Evolutionary conservation across 2,113 vertebrate genomes (phyloP).

Genomic region (Malurus melanocephalus): DNA sequence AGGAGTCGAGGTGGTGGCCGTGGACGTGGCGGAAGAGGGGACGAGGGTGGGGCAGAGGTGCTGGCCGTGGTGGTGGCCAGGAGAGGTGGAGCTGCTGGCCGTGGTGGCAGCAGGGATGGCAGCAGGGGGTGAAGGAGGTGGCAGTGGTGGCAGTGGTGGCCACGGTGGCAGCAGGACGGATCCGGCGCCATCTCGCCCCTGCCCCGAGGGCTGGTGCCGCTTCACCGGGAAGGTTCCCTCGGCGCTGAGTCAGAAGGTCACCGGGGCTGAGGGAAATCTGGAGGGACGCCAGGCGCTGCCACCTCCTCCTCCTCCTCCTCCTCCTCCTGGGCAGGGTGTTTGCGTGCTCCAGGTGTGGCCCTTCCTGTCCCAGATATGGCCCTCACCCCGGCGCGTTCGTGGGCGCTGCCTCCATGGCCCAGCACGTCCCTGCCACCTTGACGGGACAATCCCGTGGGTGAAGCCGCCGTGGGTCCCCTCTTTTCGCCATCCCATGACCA

Average conservation of each 20-base stretch:
- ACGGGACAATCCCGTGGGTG: background rate
- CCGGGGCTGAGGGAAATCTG: slow-evolving; percentile 44
- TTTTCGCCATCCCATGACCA: rapidly evolving
- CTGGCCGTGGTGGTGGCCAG: background rate
- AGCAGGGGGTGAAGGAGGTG: background rate
- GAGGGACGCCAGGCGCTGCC: background rate
- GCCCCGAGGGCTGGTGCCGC: slow-evolving; percentile 18
- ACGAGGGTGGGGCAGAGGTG: no score
- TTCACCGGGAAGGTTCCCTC: slow-evolving; percentile 46
- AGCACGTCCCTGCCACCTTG: background rate
- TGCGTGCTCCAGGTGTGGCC: slow-evolving; percentile 29
- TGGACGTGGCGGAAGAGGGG: background rate
- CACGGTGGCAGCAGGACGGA: background rate
- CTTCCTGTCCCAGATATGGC: slow-evolving; percentile 35
- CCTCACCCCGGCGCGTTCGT: rapidly evolving
- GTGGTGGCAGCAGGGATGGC: background rate
- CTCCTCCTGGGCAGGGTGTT: slow-evolving; percentile 3
- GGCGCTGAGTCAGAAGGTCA: slow-evolving; percentile 73
- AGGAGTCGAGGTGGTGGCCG: background rate
- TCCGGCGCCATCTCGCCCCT: background rate
- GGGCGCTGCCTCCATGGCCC: background rate
- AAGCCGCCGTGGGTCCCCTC: background rate
- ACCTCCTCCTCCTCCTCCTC: background rate
- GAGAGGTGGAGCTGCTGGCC: background rate
- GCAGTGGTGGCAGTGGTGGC: background rate